Evolutionary conservation across 2,888 invertebrate genomes (phyloP), one percentile per base, ranked within the genome.

Genomic region (Epirrhoe tristata): DNA sequence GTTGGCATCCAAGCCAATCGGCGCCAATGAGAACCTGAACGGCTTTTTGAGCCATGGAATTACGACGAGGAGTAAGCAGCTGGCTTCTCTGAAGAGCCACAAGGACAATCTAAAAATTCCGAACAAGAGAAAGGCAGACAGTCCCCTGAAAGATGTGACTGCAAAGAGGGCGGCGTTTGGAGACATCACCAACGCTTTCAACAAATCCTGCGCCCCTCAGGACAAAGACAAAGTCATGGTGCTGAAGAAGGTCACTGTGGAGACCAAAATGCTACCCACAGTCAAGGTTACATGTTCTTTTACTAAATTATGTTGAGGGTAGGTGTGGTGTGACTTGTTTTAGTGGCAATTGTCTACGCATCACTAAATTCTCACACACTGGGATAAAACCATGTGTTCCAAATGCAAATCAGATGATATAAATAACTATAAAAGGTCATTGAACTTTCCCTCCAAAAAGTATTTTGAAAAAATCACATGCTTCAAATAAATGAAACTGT

Each of bases 161-260:
- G 94, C 95, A 5, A 98, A 97, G 86, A 94, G 98, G 78, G 96
- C 97, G 51, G 98, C 98, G 3, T 95, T 98, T 81, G 97, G 97
- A 69, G 98, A 98, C 86, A 95, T 98, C 74, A 97, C 97, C 58
- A 98, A 97, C 89, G 96, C 95, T 72, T 87, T 91, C 74, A 89
- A 91, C 77, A 93, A 94, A 76, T 83, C 91, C 53, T 81, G 79
- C 60, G 88, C 81, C 14, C 81, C 83, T 58, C 87, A 87, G 66
- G 90, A 91, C 58, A 89, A 91, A 67, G 87, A 90, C 66, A 91
- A 93, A 79, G 78, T 80, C 70, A 82, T 86, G 80, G 83, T 83
- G 60, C 78, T 90, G 53, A 94, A 92, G 79, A 94, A 92, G 86
- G 94, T 94, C 70, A 93, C 91, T 50, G 90, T 93, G 73, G 93